Conservation (phyloP, 2,113 vertebrate genomes). For the Passer montanus region DNA sequence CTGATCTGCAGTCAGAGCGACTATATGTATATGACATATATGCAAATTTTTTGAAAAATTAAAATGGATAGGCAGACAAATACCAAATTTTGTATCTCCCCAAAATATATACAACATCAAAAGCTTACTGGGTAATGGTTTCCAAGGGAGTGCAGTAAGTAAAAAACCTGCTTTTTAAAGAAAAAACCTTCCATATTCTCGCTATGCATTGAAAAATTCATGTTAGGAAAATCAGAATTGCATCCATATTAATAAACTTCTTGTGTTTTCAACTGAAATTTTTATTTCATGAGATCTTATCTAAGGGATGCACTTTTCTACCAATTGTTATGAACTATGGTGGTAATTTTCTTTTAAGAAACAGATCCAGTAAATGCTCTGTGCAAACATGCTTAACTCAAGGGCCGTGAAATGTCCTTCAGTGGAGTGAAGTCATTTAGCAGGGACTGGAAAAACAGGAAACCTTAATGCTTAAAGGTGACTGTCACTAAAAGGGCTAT, state of each 20-base stretch:
- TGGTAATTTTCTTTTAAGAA: neutral
- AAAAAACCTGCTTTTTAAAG: neutral
- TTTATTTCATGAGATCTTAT: neutral
- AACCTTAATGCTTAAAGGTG: neutral
- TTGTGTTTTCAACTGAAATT: neutral
- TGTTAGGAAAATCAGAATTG: neutral
- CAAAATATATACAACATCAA: neutral
- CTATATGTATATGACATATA: neutral
- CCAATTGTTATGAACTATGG: rapidly evolving
- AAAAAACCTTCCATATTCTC: neutral
- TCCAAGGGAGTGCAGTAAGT: neutral
- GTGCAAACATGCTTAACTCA: neutral
- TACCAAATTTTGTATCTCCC: neutral
- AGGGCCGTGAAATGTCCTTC: neutral
- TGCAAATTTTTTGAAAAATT: neutral
- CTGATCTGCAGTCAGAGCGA: neutral
- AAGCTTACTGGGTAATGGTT: neutral
- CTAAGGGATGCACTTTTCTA: neutral
- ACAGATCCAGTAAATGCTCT: neutral
- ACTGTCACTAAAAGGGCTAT: neutral
- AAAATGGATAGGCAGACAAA: neutral
- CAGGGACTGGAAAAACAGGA: neutral
- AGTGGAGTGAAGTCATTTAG: neutral
- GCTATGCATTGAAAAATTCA: neutral
- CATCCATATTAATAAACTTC: neutral